phyloP scores from a whole-genome alignment of 2,797 vertebrate species.

The Coregonus suidteri region DNA sequence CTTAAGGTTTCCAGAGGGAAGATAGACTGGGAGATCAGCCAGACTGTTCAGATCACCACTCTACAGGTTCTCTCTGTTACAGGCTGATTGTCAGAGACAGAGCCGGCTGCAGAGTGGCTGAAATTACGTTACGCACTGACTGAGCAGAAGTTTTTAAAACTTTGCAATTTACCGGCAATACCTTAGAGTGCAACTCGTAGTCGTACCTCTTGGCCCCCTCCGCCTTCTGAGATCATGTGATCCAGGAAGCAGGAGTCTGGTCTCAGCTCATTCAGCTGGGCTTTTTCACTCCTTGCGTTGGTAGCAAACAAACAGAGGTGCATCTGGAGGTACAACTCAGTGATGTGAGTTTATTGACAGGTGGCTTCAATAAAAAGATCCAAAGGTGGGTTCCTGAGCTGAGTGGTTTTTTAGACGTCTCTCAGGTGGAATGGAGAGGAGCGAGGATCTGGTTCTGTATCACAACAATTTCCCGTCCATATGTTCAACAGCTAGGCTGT shows the following conservation, averaged over 20 bases:
- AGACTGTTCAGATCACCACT: neutral
- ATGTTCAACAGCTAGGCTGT: neutral
- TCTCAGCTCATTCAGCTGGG: neutral
- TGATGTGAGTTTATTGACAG: neutral
- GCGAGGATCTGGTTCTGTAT: neutral
- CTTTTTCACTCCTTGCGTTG: neutral
- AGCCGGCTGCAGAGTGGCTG: neutral
- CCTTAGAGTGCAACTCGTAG: neutral
- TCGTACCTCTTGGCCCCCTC: slow-evolving; percentile 3
- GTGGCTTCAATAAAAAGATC: neutral
- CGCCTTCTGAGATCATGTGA: neutral
- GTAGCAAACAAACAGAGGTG: neutral
- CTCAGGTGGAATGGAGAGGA: neutral
- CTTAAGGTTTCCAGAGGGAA: neutral
- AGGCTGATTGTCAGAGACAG: neutral
- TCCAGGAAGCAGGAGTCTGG: neutral
- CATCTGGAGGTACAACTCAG: neutral
- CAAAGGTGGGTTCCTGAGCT: neutral
- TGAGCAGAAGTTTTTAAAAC: neutral
- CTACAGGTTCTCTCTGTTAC: neutral
- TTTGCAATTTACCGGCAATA: neutral
- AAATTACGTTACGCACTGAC: slow-evolving; percentile 12
- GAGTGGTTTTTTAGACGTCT: neutral
- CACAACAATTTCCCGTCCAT: neutral
- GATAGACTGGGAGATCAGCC: neutral